phyloP scores from a whole-genome alignment of 2,888 invertebrate genomes.

The Pyrochroa serraticornis region DNA sequence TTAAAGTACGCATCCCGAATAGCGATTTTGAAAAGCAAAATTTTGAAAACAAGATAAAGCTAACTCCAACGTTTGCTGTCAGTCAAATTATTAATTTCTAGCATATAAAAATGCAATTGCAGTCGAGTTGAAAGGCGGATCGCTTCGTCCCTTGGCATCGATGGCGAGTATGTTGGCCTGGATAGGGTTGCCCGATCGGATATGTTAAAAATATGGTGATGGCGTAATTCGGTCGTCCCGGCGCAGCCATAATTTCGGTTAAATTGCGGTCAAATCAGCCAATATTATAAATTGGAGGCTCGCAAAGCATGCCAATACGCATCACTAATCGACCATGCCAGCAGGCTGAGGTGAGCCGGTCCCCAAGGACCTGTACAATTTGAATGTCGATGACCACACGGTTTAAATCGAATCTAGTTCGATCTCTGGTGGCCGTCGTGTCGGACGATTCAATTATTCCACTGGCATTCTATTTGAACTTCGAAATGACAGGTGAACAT shows the following conservation, averaged over 20 bases:
- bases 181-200: no score
- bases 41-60: no score
- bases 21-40: no score
- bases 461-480: constrained; percentile 45
- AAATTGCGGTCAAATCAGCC: constrained; percentile 13
- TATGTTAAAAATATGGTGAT: not conserved
- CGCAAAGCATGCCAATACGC: constrained; percentile 29
- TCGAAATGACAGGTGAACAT: constrained; percentile 46
- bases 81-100: no score
- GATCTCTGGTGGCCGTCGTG: constrained; percentile 51
- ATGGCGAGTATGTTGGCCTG: no score
- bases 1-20: no score
- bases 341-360: constrained; percentile 35
- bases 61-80: no score
- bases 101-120: no score
- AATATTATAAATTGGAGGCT: constrained; percentile 23
- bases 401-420: constrained; percentile 53
- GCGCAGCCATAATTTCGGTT: constrained; percentile 4
- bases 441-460: constrained; percentile 51
- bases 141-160: no score
- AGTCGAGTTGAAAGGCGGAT: no score
- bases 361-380: constrained; percentile 49
- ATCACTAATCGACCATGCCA: constrained; percentile 41
- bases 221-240: not conserved
- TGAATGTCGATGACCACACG: constrained; percentile 54